A percentile compares a stretch with the other conserved stretches of the same genome.
Conservation (phyloP, 2,113 vertebrate genomes). For the Sigmodon hispidus region DNA sequence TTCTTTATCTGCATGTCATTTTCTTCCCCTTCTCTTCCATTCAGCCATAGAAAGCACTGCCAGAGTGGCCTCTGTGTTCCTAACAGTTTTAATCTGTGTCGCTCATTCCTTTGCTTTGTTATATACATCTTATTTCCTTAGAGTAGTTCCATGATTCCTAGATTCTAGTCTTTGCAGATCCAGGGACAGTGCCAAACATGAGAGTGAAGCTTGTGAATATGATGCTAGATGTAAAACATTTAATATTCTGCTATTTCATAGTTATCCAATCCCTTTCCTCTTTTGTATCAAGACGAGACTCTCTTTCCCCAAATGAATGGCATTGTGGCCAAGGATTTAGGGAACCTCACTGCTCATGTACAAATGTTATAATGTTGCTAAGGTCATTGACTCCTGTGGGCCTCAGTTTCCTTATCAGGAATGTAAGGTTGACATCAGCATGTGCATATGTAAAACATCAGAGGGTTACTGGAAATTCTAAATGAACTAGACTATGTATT, state of each 20-base stretch:
- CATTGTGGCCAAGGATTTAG: neutral
- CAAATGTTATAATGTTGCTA: neutral
- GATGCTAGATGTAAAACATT: neutral
- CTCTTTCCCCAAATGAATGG: neutral
- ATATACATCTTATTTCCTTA: neutral
- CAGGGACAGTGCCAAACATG: neutral
- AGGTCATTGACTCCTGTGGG: neutral
- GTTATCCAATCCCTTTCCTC: neutral
- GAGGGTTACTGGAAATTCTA: neutral
- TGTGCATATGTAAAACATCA: neutral
- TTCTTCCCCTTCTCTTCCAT: neutral
- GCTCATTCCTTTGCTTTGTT: constrained; percentile 7
- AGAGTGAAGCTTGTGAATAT: neutral
- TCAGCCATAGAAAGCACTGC: neutral
- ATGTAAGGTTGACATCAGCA: neutral
- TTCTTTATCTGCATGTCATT: neutral
- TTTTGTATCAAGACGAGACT: constrained; percentile 23
- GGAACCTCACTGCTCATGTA: neutral
- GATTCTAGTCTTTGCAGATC: neutral
- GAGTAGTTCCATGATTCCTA: neutral
- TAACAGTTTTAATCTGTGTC: neutral
- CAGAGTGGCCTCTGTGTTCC: neutral
- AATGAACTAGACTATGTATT: constrained; percentile 30
- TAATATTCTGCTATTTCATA: neutral
- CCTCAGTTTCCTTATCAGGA: neutral